Conservation (phyloP, 1,140 invertebrate genomes). For the Drosophila murphyi region DNA sequence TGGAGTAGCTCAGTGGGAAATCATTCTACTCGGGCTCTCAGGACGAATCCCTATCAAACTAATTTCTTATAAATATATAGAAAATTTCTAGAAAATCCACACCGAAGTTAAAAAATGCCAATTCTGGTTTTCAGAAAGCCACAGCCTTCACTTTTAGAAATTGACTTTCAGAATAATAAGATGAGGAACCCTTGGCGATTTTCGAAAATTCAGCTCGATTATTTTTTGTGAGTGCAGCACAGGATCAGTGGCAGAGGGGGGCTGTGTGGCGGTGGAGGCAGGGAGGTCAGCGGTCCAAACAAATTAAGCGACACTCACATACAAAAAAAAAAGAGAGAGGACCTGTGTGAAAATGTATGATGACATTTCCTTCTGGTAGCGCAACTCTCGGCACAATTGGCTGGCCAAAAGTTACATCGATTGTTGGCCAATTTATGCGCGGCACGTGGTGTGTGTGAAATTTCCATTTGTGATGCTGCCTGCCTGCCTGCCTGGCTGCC, state of each 20-base stretch:
- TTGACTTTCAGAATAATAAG: too few relatives aligned
- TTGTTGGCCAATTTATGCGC: slow-evolving; percentile 78
- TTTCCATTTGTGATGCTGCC: slow-evolving; percentile 51
- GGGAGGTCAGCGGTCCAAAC: slow-evolving; percentile 47
- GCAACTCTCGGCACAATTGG: slow-evolving; percentile 16
- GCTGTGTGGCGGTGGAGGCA: neutral
- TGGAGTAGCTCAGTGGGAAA: too few relatives aligned
- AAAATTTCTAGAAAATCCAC: too few relatives aligned
- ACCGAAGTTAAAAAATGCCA: too few relatives aligned
- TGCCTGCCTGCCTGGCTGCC: neutral
- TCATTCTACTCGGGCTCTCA: too few relatives aligned
- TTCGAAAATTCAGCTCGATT: too few relatives aligned
- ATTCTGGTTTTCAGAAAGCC: too few relatives aligned
- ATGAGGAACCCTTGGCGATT: too few relatives aligned
- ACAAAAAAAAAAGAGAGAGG: slow-evolving; percentile 10
- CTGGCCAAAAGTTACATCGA: slow-evolving; percentile 77
- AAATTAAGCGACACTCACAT: slow-evolving; percentile 74
- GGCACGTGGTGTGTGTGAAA: slow-evolving; percentile 67
- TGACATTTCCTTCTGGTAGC: slow-evolving; percentile 49
- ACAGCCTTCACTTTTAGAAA: too few relatives aligned
- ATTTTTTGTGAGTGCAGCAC: neutral
- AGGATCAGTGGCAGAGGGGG: neutral
- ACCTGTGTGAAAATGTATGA: slow-evolving; percentile 52
- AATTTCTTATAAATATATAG: too few relatives aligned
- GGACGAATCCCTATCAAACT: too few relatives aligned